Conservation (phyloP, 2,888 invertebrate species). For the Suillia variegata region DNA sequence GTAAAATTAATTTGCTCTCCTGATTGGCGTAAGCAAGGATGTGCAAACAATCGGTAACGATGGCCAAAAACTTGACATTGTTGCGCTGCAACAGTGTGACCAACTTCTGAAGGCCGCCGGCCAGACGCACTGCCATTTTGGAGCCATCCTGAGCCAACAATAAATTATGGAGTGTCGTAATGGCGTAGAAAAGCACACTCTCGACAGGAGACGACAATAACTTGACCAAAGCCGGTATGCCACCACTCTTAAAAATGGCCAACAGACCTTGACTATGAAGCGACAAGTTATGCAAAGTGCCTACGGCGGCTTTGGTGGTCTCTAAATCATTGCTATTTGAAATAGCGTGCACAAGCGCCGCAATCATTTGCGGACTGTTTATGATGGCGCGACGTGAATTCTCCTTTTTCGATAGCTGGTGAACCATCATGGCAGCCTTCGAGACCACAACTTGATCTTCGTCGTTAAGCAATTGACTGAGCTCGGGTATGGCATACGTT, state of each 20-base stretch:
- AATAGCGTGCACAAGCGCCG: conserved; percentile 92
- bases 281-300: conserved; percentile 96
- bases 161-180: conserved; percentile 97
- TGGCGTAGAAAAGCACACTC: conserved; percentile 97
- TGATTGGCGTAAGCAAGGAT: conserved; percentile 97
- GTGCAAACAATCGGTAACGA: conserved; percentile 98
- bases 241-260: conserved; percentile 98
- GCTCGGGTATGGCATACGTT: conserved; percentile 94
- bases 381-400: conserved; percentile 97
- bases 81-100: conserved; percentile 94
- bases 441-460: conserved; percentile 97
- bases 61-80: conserved; percentile 97
- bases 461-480: conserved; percentile 93
- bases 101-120: conserved; percentile 98
- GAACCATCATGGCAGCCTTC: conserved; percentile 99
- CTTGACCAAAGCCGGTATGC: conserved; percentile 96
- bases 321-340: conserved; percentile 95
- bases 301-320: conserved; percentile 96
- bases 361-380: conserved; percentile 95
- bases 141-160: conserved; percentile 97
- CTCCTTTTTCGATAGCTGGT: conserved; percentile 97
- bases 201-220: conserved; percentile 94
- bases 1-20: conserved; percentile 95
- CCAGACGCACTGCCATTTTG: conserved; percentile 95
- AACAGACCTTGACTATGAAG: conserved; percentile 96